These are phyloP conservation scores for Meloidogyne chitwoodi DNA, from an alignment of 1,140 invertebrate genomes.

Conservation along the genomic window DNA sequence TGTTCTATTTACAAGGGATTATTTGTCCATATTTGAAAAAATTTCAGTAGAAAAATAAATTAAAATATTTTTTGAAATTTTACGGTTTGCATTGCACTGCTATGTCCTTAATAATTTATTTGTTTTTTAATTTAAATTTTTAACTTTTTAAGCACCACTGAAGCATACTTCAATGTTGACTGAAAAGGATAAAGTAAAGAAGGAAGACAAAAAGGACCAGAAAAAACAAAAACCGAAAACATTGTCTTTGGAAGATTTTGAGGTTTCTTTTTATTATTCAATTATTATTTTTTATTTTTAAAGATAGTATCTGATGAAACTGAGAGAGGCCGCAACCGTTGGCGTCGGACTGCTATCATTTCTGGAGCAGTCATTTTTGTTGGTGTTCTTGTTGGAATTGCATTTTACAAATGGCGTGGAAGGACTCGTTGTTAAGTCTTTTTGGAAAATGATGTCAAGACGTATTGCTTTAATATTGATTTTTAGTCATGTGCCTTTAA, in stretches of 20 bases:
- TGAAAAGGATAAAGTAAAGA: not conserved
- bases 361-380: not conserved
- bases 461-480: not conserved
- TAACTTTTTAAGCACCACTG: not conserved
- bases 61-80: too few relatives aligned
- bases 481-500: not conserved
- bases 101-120: too few relatives aligned
- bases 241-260: not conserved
- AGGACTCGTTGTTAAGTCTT: not conserved
- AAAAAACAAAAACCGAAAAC: not conserved
- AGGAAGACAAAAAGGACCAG: not conserved
- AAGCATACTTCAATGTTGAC: not conserved
- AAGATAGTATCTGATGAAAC: not conserved
- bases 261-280: not conserved
- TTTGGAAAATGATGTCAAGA: not conserved
- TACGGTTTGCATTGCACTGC: too few relatives aligned
- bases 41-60: too few relatives aligned
- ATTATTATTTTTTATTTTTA: not conserved
- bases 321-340: not conserved
- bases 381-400: not conserved
- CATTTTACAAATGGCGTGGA: not conserved
- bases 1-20: too few relatives aligned
- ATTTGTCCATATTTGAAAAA: too few relatives aligned
- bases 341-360: not conserved
- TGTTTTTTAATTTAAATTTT: too few relatives aligned